Evolutionary conservation across 2,888 invertebrate genomes (phyloP).

Genomic region (Aleiodes alternator): DNA sequence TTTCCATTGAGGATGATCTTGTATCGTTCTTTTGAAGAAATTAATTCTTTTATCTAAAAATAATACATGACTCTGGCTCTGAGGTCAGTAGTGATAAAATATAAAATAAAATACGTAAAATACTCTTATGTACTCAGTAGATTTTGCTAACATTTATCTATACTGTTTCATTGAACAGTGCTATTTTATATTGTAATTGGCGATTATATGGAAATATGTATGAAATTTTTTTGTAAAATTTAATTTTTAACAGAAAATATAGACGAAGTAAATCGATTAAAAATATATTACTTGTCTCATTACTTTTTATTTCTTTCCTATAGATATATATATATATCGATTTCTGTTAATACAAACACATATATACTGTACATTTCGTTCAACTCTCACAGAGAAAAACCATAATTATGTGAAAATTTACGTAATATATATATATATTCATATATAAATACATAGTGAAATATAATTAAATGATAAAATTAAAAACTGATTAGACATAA

Average conservation of each 20-base stretch:
- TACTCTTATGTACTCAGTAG: too few relatives aligned
- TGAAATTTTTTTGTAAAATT: too few relatives aligned
- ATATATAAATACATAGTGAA: constrained; percentile 18
- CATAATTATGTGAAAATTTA: constrained; percentile 13
- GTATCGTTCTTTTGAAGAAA: constrained; percentile 71
- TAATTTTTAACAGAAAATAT: too few relatives aligned
- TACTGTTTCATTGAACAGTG: too few relatives aligned
- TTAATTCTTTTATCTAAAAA: background rate
- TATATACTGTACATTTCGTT: constrained; percentile 62
- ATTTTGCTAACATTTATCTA: too few relatives aligned
- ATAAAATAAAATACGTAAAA: too few relatives aligned
- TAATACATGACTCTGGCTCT: too few relatives aligned
- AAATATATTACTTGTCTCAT: background rate
- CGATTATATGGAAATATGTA: too few relatives aligned
- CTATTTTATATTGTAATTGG: too few relatives aligned
- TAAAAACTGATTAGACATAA: constrained; percentile 41
- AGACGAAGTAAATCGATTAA: background rate
- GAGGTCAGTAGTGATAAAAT: too few relatives aligned
- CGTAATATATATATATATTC: constrained; percentile 15
- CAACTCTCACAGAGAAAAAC: background rate
- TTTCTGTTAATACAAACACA: constrained; percentile 60
- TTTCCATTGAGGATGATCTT: constrained; percentile 76
- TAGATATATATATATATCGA: constrained; percentile 33
- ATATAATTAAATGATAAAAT: constrained; percentile 10
- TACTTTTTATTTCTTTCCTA: background rate